phyloP scores from a whole-genome alignment of 2,113 vertebrate species.

The Corynorhinus townsendii region DNA sequence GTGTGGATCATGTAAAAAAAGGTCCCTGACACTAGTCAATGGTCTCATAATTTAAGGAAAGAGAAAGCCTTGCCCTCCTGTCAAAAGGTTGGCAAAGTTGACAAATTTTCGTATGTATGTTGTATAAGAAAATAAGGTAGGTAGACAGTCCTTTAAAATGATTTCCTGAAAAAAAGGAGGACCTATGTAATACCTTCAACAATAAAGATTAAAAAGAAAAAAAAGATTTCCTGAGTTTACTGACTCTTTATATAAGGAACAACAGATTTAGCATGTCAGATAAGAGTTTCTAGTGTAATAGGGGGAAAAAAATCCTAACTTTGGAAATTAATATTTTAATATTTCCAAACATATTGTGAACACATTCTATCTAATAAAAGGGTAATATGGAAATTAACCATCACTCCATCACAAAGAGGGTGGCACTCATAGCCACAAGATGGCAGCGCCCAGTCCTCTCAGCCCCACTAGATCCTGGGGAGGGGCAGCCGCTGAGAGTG shows the following conservation, averaged over 20 bases:
- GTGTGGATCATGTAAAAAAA: neutral
- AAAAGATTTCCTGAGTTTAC: neutral
- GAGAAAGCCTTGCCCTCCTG: neutral
- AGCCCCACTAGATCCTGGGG: too few relatives aligned
- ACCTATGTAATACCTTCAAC: too few relatives aligned
- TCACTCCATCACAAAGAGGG: too few relatives aligned
- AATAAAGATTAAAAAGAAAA: too few relatives aligned
- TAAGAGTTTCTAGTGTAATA: neutral
- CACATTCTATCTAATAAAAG: neutral
- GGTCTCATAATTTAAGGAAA: neutral
- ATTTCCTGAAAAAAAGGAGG: neutral
- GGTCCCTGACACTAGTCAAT: neutral
- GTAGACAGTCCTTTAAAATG: neutral
- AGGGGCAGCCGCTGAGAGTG: too few relatives aligned
- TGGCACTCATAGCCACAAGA: too few relatives aligned
- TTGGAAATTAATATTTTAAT: neutral
- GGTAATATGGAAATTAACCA: too few relatives aligned
- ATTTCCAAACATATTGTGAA: slow-evolving; percentile 19
- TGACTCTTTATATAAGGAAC: slow-evolving; percentile 9
- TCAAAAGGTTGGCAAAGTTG: neutral
- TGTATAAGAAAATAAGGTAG: neutral
- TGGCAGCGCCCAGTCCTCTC: too few relatives aligned
- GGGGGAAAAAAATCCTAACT: neutral
- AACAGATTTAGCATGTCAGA: neutral
- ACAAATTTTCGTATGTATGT: neutral